phyloP scores from a whole-genome alignment of 2,797 vertebrate species.

The Halcyon smyrnensis region DNA sequence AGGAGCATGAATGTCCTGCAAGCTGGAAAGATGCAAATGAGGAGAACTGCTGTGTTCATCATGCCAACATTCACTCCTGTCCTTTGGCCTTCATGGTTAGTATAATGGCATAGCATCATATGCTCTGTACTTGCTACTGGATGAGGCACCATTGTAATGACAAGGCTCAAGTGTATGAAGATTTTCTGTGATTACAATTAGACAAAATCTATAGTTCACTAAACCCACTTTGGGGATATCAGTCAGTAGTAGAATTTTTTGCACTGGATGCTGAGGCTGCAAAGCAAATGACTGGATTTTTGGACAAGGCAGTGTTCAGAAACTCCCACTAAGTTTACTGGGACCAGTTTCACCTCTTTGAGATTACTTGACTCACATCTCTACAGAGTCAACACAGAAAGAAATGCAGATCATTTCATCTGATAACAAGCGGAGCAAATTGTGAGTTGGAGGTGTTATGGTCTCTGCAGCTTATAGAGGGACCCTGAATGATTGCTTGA shows the following conservation, averaged over 20 bases:
- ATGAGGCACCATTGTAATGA: background rate
- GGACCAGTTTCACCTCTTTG: too few relatives aligned
- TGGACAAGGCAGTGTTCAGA: too few relatives aligned
- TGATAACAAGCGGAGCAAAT: background rate
- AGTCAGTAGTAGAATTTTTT: too few relatives aligned
- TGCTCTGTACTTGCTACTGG: background rate
- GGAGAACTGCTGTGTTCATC: conserved; percentile 88
- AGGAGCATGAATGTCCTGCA: conserved; percentile 81
- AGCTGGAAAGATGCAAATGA: conserved; percentile 86
- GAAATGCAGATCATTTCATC: background rate
- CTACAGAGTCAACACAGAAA: background rate
- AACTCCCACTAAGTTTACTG: too few relatives aligned
- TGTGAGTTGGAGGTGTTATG: background rate
- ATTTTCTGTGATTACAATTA: background rate
- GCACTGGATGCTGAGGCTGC: too few relatives aligned
- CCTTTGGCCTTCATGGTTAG: conserved; percentile 83
- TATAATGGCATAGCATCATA: background rate
- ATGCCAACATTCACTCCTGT: conserved; percentile 89
- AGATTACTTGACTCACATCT: too few relatives aligned
- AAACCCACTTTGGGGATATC: background rate
- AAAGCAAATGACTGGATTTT: too few relatives aligned
- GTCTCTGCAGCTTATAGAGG: background rate
- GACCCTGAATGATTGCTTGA: background rate
- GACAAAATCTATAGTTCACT: background rate
- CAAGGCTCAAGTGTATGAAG: background rate